A percentile compares a stretch with the other conserved stretches of the same genome.
Conservation (phyloP, 2,888 invertebrate species). For the Agonopterix heracliana region DNA sequence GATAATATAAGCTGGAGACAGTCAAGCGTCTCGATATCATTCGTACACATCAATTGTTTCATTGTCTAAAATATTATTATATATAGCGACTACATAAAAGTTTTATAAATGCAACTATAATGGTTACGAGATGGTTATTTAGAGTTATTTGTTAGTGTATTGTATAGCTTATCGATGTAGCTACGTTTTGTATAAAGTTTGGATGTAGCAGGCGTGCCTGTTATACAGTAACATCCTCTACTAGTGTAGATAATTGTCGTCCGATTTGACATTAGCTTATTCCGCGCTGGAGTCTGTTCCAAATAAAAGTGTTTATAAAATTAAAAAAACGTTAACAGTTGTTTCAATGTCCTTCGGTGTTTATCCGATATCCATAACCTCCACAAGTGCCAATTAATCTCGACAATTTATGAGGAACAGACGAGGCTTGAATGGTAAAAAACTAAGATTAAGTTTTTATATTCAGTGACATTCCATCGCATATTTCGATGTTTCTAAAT, state of each 20-base stretch:
- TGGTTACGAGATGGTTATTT: slow-evolving; percentile 42
- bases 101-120: slow-evolving; percentile 37
- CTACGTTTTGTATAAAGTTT: slow-evolving; percentile 45
- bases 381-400: slow-evolving; percentile 61
- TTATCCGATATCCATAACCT: slow-evolving; percentile 18
- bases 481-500: background rate
- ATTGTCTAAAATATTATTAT: slow-evolving; percentile 35
- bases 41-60: slow-evolving; percentile 64
- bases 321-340: slow-evolving; percentile 8
- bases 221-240: slow-evolving; percentile 1
- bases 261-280: slow-evolving; percentile 5
- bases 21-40: slow-evolving; percentile 50
- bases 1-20: slow-evolving; percentile 6
- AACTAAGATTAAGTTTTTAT: too few relatives aligned
- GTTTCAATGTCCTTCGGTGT: slow-evolving; percentile 8
- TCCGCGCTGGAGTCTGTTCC: slow-evolving; percentile 10
- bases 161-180: slow-evolving; percentile 60
- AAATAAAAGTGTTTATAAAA: slow-evolving; percentile 9
- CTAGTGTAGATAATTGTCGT: slow-evolving; percentile 5
- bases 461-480: slow-evolving; percentile 40
- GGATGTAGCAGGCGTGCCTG: slow-evolving; percentile 9
- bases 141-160: slow-evolving; percentile 59
- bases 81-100: slow-evolving; percentile 34
- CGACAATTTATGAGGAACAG: slow-evolving; percentile 25
- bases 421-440: slow-evolving; percentile 13